Evolutionary conservation across 2,888 invertebrate genomes (phyloP).

Genomic region (Spodoptera exigua): DNA sequence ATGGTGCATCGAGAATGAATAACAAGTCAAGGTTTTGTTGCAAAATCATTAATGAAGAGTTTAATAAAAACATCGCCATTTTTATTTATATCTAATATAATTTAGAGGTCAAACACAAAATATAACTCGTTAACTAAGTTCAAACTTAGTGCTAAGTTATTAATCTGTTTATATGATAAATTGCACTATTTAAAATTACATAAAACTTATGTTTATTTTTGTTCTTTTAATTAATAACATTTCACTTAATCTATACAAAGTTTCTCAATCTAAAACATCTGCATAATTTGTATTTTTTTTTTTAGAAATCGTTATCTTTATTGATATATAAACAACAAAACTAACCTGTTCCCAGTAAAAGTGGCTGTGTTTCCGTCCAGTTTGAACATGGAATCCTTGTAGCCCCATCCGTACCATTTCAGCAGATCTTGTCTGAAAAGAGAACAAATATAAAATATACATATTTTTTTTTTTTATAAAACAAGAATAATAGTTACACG

Average conservation of each 20-base stretch:
- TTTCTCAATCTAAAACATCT: no score
- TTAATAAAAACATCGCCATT: conserved; percentile 4
- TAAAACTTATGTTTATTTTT: conserved; percentile 15
- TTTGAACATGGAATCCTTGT: conserved; percentile 97
- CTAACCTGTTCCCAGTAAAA: conserved; percentile 96
- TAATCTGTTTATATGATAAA: no score
- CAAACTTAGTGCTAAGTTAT: no score
- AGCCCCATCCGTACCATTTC: conserved; percentile 99
- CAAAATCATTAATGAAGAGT: conserved; percentile 12
- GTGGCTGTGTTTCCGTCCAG: conserved; percentile 90
- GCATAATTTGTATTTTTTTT: no score
- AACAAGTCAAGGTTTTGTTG: conserved; percentile 22
- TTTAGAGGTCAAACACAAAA: conserved; percentile 21
- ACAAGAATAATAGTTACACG: no score
- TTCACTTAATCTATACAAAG: no score
- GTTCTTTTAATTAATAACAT: no score
- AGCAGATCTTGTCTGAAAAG: conserved; percentile 94
- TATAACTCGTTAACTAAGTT: conserved; percentile 18
- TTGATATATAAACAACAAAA: neutral
- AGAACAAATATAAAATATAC: neutral
- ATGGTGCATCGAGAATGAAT: conserved; percentile 9
- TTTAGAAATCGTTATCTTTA: no score
- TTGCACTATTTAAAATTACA: no score
- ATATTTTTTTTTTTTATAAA: no score
- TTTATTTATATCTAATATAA: conserved; percentile 2